A percentile compares a stretch with the other conserved stretches of the same genome.
phyloP scores from a whole-genome alignment of 2,888 invertebrate genomes.

The Isotomurus palustris region DNA sequence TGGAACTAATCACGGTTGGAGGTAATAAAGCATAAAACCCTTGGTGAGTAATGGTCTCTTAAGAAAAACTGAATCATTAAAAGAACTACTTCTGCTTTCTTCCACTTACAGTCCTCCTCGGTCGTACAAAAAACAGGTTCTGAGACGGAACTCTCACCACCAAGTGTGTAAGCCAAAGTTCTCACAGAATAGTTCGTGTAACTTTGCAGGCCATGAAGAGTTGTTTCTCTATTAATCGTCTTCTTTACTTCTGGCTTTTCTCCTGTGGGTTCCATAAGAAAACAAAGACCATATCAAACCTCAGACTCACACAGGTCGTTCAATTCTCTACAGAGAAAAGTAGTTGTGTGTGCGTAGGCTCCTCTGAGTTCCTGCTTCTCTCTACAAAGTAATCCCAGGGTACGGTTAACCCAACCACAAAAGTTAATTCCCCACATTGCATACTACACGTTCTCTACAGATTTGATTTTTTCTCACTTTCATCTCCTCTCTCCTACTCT shows the following conservation, averaged over 20 bases:
- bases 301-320: not conserved
- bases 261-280: no score
- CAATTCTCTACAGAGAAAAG: not conserved
- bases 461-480: no score
- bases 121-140: constrained; percentile 51
- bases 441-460: not conserved
- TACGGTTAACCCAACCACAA: constrained; percentile 3
- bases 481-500: no score
- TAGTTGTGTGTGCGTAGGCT: not conserved
- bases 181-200: constrained; percentile 54
- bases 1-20: constrained; percentile 48
- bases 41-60: constrained; percentile 2
- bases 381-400: no score
- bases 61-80: constrained; percentile 6
- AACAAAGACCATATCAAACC: constrained; percentile 2
- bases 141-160: constrained; percentile 53
- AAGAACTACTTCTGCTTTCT: not conserved
- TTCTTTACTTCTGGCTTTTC: constrained; percentile 45
- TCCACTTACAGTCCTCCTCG: constrained; percentile 51
- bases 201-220: constrained; percentile 49
- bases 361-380: no score
- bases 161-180: constrained; percentile 52
- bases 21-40: constrained; percentile 4
- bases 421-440: not conserved
- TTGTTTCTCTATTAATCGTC: constrained; percentile 46